Base-by-base conservation (phyloP, 2,888 invertebrate genomes). In the Drosophila nigricruria region DNA sequence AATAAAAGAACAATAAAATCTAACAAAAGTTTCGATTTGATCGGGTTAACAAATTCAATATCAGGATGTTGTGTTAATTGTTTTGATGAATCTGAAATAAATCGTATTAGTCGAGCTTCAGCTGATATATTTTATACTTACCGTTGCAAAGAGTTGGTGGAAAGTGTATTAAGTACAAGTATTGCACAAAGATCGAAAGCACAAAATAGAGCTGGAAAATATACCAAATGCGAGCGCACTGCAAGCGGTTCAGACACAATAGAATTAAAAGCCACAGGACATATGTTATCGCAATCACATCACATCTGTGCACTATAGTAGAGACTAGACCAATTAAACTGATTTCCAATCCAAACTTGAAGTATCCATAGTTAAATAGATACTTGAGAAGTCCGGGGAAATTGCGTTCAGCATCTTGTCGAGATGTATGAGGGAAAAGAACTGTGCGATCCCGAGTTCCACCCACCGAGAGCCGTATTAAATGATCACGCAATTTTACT, bases 311-410 rank as follows among this genome's bases (percentile, higher is more conserved):
- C 8, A 97, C 97, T 85, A 99, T 97, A 34, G 97, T 95, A 5
- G 96, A 95, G 56, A 98, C 97, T 40, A 97, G 94, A 54, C 96
- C 96, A 83, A 98, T 96, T 73, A 98, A 94, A 58, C 97, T 96
- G 62, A 98, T 95, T 97, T 98, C 98, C 10, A 98, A 94, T 1
- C 99, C 99, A 93, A 99, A 99, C 93, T 98, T 98, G 93, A 98
- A 99, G 93, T 97, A 99, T 18, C 97, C 96, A 92, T 97, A 99
- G 93, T 99, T 99, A 60, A 96, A 93, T 47, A 99, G 93, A 93
- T 97, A 99, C 93, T 98, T 97, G 20, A 96, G 83, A 91, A 97
- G 97, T 62, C 95, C 94, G 5, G 94, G 90, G n/a, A 98, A 90
- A 90, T 96, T 96, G 76, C 94, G 95, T 91, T 99, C 99, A 0